Percentiles rank a stretch among this genome's conserved stretches.
These are phyloP conservation scores for Hucho hucho DNA, from an alignment of 2,113 vertebrate genomes.

Conservation along the genomic window DNA sequence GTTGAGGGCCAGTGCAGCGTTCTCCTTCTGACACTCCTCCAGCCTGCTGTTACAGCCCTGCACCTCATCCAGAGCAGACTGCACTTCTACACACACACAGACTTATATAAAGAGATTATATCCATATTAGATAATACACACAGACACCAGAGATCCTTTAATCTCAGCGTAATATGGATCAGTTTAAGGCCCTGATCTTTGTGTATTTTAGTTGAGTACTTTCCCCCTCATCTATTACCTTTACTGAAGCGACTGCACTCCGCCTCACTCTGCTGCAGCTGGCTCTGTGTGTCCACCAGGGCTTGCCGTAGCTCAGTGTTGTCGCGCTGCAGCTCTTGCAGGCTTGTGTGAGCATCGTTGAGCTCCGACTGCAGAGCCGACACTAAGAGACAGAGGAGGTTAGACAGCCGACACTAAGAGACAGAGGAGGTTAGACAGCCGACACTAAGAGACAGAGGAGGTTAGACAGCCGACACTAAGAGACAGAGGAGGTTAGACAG, in stretches of 20 bases:
- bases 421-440: too few relatives aligned
- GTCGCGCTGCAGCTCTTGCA: constrained; percentile 78
- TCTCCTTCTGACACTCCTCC: constrained; percentile 78
- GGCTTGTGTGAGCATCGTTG: constrained; percentile 65
- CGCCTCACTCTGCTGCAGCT: constrained; percentile 72
- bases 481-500: too few relatives aligned
- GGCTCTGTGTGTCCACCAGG: constrained; percentile 75
- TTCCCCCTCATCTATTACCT: constrained; percentile 59
- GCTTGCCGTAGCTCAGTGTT: constrained; percentile 74
- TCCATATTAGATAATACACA: too few relatives aligned
- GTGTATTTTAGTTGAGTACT: too few relatives aligned
- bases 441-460: too few relatives aligned
- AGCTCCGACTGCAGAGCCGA: constrained; percentile 78
- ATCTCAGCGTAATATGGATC: too few relatives aligned
- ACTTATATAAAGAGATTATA: neutral
- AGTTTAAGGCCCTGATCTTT: too few relatives aligned
- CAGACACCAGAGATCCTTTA: too few relatives aligned
- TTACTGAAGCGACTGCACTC: constrained; percentile 71
- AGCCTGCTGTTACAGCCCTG: constrained; percentile 76
- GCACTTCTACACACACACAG: constrained; percentile 28
- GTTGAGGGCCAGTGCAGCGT: constrained; percentile 74
- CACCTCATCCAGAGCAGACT: constrained; percentile 60
- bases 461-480: too few relatives aligned
- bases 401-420: constrained; percentile 44
- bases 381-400: constrained; percentile 72